A percentile compares a stretch with the other conserved stretches of the same genome.
These are phyloP conservation scores for Trichomycterus rosablanca DNA, from an alignment of 2,113 vertebrate genomes.

Conservation along the genomic window DNA sequence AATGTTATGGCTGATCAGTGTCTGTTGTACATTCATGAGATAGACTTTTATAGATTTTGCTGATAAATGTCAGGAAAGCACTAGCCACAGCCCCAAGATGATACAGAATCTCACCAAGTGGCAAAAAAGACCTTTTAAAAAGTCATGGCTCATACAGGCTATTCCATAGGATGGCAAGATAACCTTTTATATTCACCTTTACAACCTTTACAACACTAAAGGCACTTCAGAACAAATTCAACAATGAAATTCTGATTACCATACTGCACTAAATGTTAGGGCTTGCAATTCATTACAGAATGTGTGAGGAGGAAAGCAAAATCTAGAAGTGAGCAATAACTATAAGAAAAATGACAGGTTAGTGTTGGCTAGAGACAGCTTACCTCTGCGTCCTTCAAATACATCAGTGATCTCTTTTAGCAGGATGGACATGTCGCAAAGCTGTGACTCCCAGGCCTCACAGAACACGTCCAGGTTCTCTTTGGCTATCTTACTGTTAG, in stretches of 20 bases:
- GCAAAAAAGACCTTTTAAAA: too few relatives aligned
- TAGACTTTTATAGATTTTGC: not conserved
- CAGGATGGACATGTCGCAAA: conserved; percentile 86
- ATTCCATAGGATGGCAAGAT: not conserved
- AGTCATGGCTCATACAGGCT: not conserved
- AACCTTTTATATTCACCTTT: not conserved
- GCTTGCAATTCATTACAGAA: not conserved
- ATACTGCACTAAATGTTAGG: not conserved
- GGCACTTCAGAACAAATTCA: conserved; percentile 7
- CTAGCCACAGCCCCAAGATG: not conserved
- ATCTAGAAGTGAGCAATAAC: not conserved
- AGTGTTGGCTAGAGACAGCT: not conserved
- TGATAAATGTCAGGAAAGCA: conserved; percentile 28
- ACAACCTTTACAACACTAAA: not conserved
- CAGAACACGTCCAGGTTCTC: conserved; percentile 98
- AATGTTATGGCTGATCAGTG: too few relatives aligned
- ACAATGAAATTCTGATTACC: conserved; percentile 5
- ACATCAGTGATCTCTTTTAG: conserved; percentile 90
- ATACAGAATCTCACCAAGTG: conserved; percentile 28
- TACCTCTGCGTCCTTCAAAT: conserved; percentile 92
- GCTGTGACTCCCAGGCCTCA: conserved; percentile 96
- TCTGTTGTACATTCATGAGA: too few relatives aligned
- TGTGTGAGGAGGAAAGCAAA: not conserved
- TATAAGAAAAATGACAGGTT: not conserved
- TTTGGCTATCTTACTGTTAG: conserved; percentile 96